Conservation (phyloP, 2,113 vertebrate species). For the Oryzias celebensis region DNA sequence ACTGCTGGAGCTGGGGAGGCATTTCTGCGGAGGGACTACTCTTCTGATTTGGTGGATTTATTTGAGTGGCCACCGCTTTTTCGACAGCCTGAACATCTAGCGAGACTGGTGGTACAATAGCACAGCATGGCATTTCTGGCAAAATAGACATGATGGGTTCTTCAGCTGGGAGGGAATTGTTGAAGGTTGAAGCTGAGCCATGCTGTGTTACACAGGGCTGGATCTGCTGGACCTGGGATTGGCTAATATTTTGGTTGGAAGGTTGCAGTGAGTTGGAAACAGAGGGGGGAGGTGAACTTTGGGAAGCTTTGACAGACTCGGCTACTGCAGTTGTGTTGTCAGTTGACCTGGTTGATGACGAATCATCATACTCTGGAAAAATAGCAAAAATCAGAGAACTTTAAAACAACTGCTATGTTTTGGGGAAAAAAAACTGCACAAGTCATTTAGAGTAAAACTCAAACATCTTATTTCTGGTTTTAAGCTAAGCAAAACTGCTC, state of each 20-base stretch:
- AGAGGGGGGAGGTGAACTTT: slow-evolving; percentile 34
- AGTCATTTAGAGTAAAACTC: slow-evolving; percentile 52
- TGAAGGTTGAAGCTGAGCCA: slow-evolving; percentile 13
- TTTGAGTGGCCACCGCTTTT: slow-evolving; percentile 46
- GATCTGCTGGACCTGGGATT: slow-evolving; percentile 50
- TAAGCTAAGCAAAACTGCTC: slow-evolving; percentile 45
- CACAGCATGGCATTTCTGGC: slow-evolving; percentile 75
- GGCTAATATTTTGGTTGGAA: slow-evolving; percentile 17
- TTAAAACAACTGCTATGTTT: slow-evolving; percentile 13
- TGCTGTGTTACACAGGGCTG: slow-evolving; percentile 45
- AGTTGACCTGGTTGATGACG: slow-evolving; percentile 29
- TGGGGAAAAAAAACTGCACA: slow-evolving; percentile 24
- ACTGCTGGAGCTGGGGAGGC: slow-evolving; percentile 61
- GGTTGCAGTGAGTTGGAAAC: slow-evolving; percentile 35
- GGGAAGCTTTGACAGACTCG: slow-evolving; percentile 56
- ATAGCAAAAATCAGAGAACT: slow-evolving; percentile 17
- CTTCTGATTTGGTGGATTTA: slow-evolving; percentile 43
- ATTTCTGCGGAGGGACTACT: slow-evolving; percentile 53
- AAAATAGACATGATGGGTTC: slow-evolving; percentile 71
- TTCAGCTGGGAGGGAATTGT: slow-evolving; percentile 39
- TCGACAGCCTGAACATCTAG: slow-evolving; percentile 55
- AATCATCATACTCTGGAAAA: slow-evolving; percentile 57
- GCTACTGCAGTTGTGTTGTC: slow-evolving; percentile 62
- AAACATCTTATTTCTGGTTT: slow-evolving; percentile 79
- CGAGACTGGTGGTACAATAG: slow-evolving; percentile 66